Evolutionary conservation across 2,888 invertebrate species (phyloP), one percentile per base, ranked within the genome.

Genomic region (Drosophila suboccidentalis): DNA sequence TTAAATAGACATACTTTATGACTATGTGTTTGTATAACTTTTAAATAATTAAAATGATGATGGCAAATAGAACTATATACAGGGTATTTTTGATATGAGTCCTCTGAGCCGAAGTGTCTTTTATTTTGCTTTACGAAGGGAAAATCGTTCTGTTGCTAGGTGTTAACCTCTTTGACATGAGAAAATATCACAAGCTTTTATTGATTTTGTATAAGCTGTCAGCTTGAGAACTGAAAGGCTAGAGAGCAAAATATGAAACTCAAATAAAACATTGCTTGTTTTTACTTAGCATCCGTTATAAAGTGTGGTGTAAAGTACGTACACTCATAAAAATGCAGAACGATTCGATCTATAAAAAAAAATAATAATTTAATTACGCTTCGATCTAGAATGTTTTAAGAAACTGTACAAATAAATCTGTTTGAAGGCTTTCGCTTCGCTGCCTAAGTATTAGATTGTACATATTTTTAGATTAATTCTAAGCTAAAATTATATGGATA

Each of bases 151-250:
- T 59, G 63, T 61, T 86, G 74, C 46, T 54, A 69, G 83, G 88
- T 82, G 78, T 77, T 77, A 84, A 87, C 70, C 84, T 69, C 87
- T 81, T 87, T 87, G 84, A 84, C 78, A 68, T 78, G 62, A 29
- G 34, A 63, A 78, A 71, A 69, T 61, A 75, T 69, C 26, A 57
- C 59, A 69, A 55, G 50, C 59, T 54, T 68, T 58, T 86, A 83
- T 83, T 88, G 82, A 75, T 87, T 88, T 83, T 77, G 78, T 80
- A 77, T 80, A 83, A 80, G 62, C 77, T 68, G 51, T 17, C 44
- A 46, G 43, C 22, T 57, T 32, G 26, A 44, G 32, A 41, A 36
- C 46, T 50, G 15, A n/a, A 43, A 47, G 50, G 26, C 19, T 17
- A 17, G 60, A 49, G 38, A 50, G 53, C 36, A 57, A 83, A 78